Base-by-base conservation (phyloP, 2,888 invertebrate genomes). In the Urechis unicinctus region DNA sequence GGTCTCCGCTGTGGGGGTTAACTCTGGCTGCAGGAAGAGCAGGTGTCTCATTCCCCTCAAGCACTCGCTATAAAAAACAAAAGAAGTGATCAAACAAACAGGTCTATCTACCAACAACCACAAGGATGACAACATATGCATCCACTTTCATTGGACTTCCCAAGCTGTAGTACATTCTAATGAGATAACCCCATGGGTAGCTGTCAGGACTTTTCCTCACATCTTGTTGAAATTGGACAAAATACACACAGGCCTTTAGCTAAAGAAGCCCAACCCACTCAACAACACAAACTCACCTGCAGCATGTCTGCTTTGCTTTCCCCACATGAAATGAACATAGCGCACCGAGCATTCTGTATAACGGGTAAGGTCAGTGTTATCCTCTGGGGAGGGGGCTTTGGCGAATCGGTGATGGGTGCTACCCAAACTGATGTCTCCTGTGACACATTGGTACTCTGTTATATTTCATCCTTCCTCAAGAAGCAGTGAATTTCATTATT, bases 311-410 rank as follows among this genome's bases (percentile, higher is more conserved):
- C 91, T 78, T 98, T 97, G 21, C 86, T 85, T 17, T 83, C 84
- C 0, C 97, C 97, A 55, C 87, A 85, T 41, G 88, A 84, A 25
- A 91, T 87, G 80, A 96, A 95, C 56, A 91, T 84, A 68, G 89
- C 89, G 71, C 84, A 83, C 62, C 83, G 84, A 0, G 95, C 88
- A 73, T 87, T 88, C 74, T 95, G 95, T 36, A 98, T 85, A 13
- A 92, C 85, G 0, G 91, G 90, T 63, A 88, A 86, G 0, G 97
- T 96, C 67, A 98, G 81, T 0, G 97, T 98, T 6, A 98, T 85
- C 57, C 98, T 83, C 47, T 83, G 81, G 0, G 91, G 87, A 0
- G 98, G 98, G 22, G 95, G 95, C 75, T 98, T 99, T 0, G 98
- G 98, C 0, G 96, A 95, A 80, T 98, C 90, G 0, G 83, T 84